Base-by-base conservation (phyloP, 1,140 invertebrate genomes). In the Lordiphosa mommai region DNA sequence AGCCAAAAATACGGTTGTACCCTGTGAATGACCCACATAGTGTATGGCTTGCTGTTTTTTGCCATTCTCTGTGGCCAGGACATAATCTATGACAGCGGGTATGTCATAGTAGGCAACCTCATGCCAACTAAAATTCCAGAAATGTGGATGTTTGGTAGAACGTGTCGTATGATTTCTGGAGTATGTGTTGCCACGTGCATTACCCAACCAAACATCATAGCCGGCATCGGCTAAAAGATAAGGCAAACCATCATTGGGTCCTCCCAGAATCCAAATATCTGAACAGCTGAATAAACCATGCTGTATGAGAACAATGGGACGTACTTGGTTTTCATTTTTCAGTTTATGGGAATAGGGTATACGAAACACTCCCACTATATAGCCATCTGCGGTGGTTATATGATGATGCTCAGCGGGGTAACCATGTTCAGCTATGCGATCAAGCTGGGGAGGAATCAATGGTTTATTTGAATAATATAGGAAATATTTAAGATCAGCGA, bases 251-350 rank as follows among this genome's bases (percentile, higher is more conserved):
- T 93, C 92, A 7, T 90, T 72, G 6, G 92, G 92, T 17, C 93
- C 93, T 48, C 92, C 90, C 1, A 94, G 84, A 2, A 96, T 88
- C 92, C 92, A 96, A 76, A 94, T 93, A 1, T 93, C 91, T 1
- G 94, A 95, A 67, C 93, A 94, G 5, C 92, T 92, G 0, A 94
- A 84, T 4, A 96, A 79, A 0, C 95, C 96, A 79, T 96, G 95
- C 16, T 80, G 73, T 67, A 95, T 93, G 0, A 95, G 70, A 0
- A 93, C 89, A 9, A 94, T 92, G 7, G 91, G 79, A 2, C 79
- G 90, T 3, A 40, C 12, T 7, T 43, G n/a, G 14, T 69, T 57
- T 23, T 70, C 56, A 16, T 72, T 70, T n/a, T 76, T 55, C 6
- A 64, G 30, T n/a, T 73, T 71, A 9, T 61, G 71, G 29, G 29